Percentiles rank a stretch among this genome's conserved stretches.
These are phyloP conservation scores for Epinotia brunnichana DNA, from an alignment of 2,888 invertebrate genomes.

Conservation along the genomic window DNA sequence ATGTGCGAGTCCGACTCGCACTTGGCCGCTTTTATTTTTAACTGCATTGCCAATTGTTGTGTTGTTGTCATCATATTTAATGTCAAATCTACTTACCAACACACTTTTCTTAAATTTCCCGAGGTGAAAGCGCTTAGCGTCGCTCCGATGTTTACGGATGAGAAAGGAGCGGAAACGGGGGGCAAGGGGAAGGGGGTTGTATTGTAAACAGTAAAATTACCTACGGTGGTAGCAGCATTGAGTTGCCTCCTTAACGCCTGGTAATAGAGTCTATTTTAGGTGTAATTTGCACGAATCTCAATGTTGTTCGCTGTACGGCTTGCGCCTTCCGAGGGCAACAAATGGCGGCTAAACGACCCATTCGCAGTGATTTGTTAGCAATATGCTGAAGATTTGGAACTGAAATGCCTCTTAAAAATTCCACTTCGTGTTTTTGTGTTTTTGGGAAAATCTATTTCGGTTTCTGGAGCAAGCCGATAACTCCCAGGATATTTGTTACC, in stretches of 20 bases:
- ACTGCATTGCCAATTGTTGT: not conserved
- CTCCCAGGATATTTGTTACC: not conserved
- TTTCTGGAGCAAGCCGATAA: conserved; percentile 40
- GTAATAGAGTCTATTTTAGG: conserved; percentile 26
- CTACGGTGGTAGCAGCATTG: conserved; percentile 15
- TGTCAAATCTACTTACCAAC: conserved; percentile 24
- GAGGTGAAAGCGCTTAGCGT: conserved; percentile 76
- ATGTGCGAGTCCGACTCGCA: too few relatives aligned
- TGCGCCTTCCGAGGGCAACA: conserved; percentile 67
- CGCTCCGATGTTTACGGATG: conserved; percentile 73
- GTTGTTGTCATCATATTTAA: conserved; percentile 29
- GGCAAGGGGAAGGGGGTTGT: conserved; percentile 57
- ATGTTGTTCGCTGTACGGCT: conserved; percentile 31
- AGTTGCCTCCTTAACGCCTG: not conserved
- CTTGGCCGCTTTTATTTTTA: too few relatives aligned
- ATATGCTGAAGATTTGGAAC: conserved; percentile 81
- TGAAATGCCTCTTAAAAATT: conserved; percentile 72
- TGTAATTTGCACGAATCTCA: conserved; percentile 19
- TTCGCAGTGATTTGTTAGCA: conserved; percentile 83
- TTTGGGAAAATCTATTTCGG: conserved; percentile 54
- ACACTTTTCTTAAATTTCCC: conserved; percentile 66
- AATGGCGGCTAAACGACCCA: conserved; percentile 83
- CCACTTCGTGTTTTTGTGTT: conserved; percentile 57
- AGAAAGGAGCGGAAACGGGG: conserved; percentile 75
- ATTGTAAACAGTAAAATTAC: conserved; percentile 76